These are phyloP conservation scores for Stigmatopora nigra DNA, from an alignment of 2,113 vertebrate genomes.

Conservation along the genomic window DNA sequence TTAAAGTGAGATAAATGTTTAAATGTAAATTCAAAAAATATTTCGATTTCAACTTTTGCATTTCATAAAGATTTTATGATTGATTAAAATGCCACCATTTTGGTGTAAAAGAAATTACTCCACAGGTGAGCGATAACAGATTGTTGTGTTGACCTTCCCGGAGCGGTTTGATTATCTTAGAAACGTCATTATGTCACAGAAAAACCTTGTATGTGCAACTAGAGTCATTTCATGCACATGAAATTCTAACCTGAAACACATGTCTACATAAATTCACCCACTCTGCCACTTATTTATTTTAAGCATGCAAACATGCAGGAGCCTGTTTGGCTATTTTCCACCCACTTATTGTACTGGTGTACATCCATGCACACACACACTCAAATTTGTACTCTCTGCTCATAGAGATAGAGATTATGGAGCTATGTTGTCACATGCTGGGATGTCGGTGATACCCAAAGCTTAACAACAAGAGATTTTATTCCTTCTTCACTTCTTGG, in stretches of 20 bases:
- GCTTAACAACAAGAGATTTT: conserved; percentile 67
- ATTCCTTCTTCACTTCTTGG: conserved; percentile 49
- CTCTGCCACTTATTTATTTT: conserved; percentile 25
- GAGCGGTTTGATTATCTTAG: not conserved
- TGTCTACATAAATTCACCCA: conserved; percentile 17
- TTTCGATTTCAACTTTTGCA: not conserved
- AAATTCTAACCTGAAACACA: conserved; percentile 19
- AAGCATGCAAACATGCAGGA: conserved; percentile 16
- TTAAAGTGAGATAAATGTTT: not conserved
- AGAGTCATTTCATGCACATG: not conserved
- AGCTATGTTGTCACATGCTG: conserved; percentile 45
- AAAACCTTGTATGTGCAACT: not conserved
- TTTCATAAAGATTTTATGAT: not conserved
- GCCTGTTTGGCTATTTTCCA: not conserved
- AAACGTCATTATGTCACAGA: not conserved
- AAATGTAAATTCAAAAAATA: not conserved
- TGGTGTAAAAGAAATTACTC: not conserved
- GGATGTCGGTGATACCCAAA: conserved; percentile 45
- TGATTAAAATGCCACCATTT: not conserved
- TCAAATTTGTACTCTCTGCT: conserved; percentile 31
- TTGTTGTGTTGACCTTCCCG: not conserved
- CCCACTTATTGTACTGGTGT: not conserved
- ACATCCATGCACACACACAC: conserved; percentile 1
- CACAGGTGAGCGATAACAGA: not conserved
- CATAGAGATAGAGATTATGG: conserved; percentile 39